Percentiles rank a stretch among this genome's conserved stretches.
These are phyloP conservation scores for Anguilla obscura DNA, from an alignment of 2,797 vertebrate species.

Conservation along the genomic window DNA sequence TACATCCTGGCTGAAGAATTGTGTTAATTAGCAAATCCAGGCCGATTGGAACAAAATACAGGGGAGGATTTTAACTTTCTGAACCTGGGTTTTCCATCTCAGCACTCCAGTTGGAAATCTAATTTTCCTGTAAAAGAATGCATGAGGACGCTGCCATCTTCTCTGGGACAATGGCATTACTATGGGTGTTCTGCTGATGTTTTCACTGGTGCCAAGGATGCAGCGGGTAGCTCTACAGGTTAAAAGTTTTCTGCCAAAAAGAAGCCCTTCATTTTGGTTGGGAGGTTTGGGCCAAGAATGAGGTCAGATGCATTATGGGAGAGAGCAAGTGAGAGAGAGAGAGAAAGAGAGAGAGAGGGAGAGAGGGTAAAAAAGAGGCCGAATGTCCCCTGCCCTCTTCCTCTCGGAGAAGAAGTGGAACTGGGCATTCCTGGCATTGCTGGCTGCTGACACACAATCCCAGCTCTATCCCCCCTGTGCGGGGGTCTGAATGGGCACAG, in stretches of 20 bases:
- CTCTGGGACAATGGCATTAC: too few relatives aligned
- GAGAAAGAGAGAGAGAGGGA: background rate
- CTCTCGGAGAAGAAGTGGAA: constrained; percentile 13
- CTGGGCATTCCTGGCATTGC: constrained; percentile 20
- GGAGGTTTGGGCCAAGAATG: background rate
- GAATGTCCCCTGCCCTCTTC: background rate
- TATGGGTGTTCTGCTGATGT: background rate
- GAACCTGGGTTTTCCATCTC: too few relatives aligned
- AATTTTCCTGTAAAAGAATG: too few relatives aligned
- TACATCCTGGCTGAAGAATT: too few relatives aligned
- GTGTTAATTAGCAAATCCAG: too few relatives aligned
- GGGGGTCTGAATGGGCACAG: constrained; percentile 18
- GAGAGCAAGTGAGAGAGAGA: background rate
- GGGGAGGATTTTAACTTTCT: too few relatives aligned
- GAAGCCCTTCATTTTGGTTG: background rate
- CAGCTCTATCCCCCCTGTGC: constrained; percentile 13
- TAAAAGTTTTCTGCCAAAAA: background rate
- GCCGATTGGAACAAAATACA: too few relatives aligned
- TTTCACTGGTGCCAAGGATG: background rate
- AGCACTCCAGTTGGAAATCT: too few relatives aligned
- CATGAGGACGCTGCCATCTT: too few relatives aligned
- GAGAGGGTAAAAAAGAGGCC: background rate
- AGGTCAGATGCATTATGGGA: background rate
- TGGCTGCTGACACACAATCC: constrained; percentile 24
- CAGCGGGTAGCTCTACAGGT: background rate